These are phyloP conservation scores for Lithophane ornitopus DNA, from an alignment of 2,888 invertebrate genomes.

Conservation along the genomic window DNA sequence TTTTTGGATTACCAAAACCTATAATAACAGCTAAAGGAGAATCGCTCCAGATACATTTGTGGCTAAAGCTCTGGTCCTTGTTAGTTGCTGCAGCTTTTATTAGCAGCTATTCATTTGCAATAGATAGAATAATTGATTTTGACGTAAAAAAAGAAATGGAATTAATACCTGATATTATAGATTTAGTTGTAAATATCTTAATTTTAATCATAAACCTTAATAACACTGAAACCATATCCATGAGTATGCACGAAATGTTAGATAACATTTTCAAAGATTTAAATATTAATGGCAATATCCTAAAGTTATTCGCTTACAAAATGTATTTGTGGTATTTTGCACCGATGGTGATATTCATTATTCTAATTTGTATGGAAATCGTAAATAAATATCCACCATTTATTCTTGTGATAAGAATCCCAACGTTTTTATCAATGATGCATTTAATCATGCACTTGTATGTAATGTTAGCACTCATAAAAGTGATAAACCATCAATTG, in stretches of 20 bases:
- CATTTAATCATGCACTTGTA: slow-evolving; percentile 76
- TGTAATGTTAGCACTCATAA: slow-evolving; percentile 71
- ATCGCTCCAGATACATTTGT: slow-evolving; percentile 20
- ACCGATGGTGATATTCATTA: slow-evolving; percentile 59
- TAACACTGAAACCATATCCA: slow-evolving; percentile 17
- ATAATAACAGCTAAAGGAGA: slow-evolving; percentile 36
- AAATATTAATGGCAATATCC: slow-evolving; percentile 24
- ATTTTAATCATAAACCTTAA: slow-evolving; percentile 55
- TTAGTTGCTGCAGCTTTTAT: slow-evolving; percentile 29
- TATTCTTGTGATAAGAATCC: slow-evolving; percentile 72
- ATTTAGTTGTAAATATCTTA: slow-evolving; percentile 48
- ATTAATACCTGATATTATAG: slow-evolving; percentile 54
- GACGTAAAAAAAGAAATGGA: slow-evolving; percentile 49
- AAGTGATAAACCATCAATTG: slow-evolving; percentile 59
- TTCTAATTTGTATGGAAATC: slow-evolving; percentile 70
- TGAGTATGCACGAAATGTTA: slow-evolving; percentile 40
- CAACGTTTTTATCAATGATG: slow-evolving; percentile 71
- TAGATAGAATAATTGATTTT: slow-evolving; percentile 15
- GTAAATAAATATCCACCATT: slow-evolving; percentile 65
- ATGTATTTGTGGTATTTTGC: slow-evolving; percentile 71
- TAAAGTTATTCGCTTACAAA: slow-evolving; percentile 69
- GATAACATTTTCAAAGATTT: slow-evolving; percentile 44
- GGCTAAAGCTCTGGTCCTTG: slow-evolving; percentile 58
- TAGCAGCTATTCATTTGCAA: slow-evolving; percentile 39
- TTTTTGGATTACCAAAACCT: slow-evolving; percentile 57